Evolutionary conservation across 1,140 invertebrate species (phyloP).

Genomic region (Drosophila subobscura): DNA sequence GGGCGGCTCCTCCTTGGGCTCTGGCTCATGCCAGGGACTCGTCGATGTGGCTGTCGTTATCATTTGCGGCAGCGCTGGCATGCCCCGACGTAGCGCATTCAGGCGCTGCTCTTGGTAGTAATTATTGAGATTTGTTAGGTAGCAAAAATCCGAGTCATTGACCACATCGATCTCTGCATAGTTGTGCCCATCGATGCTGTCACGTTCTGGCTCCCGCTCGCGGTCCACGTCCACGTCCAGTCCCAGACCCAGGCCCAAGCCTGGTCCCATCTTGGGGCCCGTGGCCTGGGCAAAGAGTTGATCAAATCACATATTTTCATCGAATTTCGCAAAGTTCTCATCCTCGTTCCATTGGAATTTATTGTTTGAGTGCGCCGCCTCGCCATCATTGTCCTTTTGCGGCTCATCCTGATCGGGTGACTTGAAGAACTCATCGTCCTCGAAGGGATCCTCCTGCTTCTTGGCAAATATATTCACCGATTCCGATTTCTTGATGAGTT

Average conservation of each 20-base stretch:
- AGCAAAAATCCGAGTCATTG: conserved; percentile 71
- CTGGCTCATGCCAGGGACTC: conserved; percentile 62
- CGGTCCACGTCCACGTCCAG: conserved; percentile 1
- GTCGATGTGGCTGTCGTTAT: conserved; percentile 59
- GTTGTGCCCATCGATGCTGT: conserved; percentile 47
- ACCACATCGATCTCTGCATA: conserved; percentile 81
- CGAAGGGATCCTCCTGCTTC: conserved; percentile 91
- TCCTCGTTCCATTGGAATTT: conserved; percentile 79
- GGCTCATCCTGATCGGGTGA: conserved; percentile 53
- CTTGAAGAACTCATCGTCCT: conserved; percentile 93
- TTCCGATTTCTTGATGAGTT: conserved; percentile 91
- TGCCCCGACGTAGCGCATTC: conserved; percentile 40
- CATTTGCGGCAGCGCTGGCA: conserved; percentile 8
- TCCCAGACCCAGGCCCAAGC: too few relatives aligned
- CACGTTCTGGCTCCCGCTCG: conserved; percentile 12
- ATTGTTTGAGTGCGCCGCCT: conserved; percentile 16
- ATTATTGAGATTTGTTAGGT: conserved; percentile 76
- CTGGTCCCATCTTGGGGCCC: background rate
- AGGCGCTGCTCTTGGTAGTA: conserved; percentile 73
- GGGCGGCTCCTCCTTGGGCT: conserved; percentile 33
- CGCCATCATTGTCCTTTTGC: conserved; percentile 27
- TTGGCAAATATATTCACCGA: conserved; percentile 94
- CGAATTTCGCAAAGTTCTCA: conserved; percentile 83
- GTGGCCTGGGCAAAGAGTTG: conserved; percentile 73
- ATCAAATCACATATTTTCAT: conserved; percentile 84